Base-by-base conservation (phyloP, 2,888 invertebrate genomes). In the Dolichopus griseipennis region DNA sequence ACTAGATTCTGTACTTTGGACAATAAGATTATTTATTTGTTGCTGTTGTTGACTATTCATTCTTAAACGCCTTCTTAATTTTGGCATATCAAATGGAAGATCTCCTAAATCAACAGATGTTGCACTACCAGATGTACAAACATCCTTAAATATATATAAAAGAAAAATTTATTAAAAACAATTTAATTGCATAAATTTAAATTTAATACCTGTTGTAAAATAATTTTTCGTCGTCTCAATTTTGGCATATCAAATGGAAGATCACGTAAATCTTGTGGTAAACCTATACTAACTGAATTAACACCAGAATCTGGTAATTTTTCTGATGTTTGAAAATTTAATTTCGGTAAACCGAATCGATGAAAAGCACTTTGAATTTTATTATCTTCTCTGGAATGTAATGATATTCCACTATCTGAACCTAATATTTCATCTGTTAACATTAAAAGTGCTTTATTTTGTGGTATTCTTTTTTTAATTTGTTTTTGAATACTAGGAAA, bases 181-280 rank as follows among this genome's bases (percentile, higher is more conserved):
- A n/a, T n/a, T n/a, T n/a, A n/a, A n/a, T n/a, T 43, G 7, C 1
- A 43, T 43, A 20, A n/a, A 3, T 61, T 63, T 27, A 27, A 27
- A 27, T 27, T 27, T 27, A 27, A 15, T 67, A 78, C 87, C 76
- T 87, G 87, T 75, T 89, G 88, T 74, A 88, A 76, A 27, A 86
- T 85, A 69, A 88, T 82, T 75, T 89, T 85, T 75, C 88, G 82
- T 71, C 92, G 84, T 69, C 92, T 84, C 72, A 93, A 81, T 79
- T 94, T 94, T 66, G 93, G 93, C 93, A 93, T 93, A 75, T 93
- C 93, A 75, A 93, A 93, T 2, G 93, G 93, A 73, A 93, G 85
- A 82, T 93, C 92, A 37, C 88, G 86, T 71, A 91, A 82, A 75
- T 91, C 90, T 67, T 88, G 87, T 52, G 86, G 86, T 68, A 86